phyloP scores from a whole-genome alignment of 2,797 vertebrate species.

The Eulemur rubriventer region DNA sequence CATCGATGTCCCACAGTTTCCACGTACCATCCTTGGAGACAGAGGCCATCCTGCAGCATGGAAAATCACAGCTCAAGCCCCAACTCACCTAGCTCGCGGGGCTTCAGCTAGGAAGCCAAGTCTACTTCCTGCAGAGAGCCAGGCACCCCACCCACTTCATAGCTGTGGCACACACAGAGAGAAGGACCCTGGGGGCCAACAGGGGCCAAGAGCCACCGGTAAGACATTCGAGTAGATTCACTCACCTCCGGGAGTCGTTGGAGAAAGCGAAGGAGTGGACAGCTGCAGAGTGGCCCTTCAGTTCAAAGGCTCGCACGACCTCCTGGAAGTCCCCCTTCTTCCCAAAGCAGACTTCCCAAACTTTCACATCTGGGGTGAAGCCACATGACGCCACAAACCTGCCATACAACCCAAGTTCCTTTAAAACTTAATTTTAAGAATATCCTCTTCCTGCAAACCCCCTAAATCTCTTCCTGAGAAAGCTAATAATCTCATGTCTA shows the following conservation, averaged over 20 bases:
- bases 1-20: constrained; percentile 97
- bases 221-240: not conserved
- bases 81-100: not conserved
- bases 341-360: constrained; percentile 96
- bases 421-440: constrained; percentile 43
- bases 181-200: not conserved
- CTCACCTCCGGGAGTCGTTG: constrained; percentile 93
- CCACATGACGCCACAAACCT: constrained; percentile 98
- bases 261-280: constrained; percentile 94
- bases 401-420: constrained; percentile 29
- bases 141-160: not conserved
- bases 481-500: not conserved
- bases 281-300: constrained; percentile 95
- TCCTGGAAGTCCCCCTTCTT: constrained; percentile 95
- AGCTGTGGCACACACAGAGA: not conserved
- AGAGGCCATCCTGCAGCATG: constrained; percentile 91
- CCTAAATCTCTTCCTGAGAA: not conserved
- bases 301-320: constrained; percentile 93
- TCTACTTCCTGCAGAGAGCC: not conserved
- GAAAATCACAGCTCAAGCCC: not conserved
- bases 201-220: not conserved
- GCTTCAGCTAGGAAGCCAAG: not conserved
- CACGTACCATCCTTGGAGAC: constrained; percentile 96
- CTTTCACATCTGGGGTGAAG: constrained; percentile 97
- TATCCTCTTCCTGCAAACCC: not conserved